These are phyloP conservation scores for Haplochromis burtoni DNA, from an alignment of 2,113 vertebrate species.

Conservation along the genomic window DNA sequence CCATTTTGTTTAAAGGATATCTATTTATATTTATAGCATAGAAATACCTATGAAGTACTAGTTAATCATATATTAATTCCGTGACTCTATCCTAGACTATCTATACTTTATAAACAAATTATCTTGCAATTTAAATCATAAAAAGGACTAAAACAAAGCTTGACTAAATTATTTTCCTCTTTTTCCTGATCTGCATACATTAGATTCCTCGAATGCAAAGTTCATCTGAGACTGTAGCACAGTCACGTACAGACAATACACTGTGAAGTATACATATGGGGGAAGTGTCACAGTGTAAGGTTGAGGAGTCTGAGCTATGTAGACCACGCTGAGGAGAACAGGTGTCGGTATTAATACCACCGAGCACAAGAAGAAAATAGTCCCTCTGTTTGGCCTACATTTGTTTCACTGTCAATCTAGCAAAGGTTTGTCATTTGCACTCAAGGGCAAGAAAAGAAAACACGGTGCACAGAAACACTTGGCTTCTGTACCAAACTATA, in stretches of 20 bases:
- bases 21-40: background rate
- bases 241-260: background rate
- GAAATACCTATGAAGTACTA: background rate
- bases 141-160: background rate
- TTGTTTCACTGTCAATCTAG: conserved; percentile 5
- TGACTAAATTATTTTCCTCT: background rate
- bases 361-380: conserved; percentile 37
- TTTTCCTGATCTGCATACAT: background rate
- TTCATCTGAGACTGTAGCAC: background rate
- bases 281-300: background rate
- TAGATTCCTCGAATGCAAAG: background rate
- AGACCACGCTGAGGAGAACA: conserved; percentile 48
- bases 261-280: background rate
- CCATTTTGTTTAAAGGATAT: background rate
- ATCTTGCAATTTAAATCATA: background rate
- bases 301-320: conserved; percentile 45
- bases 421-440: conserved; percentile 1
- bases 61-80: background rate
- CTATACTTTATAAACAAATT: background rate
- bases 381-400: background rate
- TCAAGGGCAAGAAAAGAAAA: background rate
- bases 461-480: background rate
- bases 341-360: conserved; percentile 65
- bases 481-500: background rate
- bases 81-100: background rate